phyloP scores from a whole-genome alignment of 30 jellyfish, hydroid and myxozoan genomes.

The Chrysaora quinquecirrha region DNA sequence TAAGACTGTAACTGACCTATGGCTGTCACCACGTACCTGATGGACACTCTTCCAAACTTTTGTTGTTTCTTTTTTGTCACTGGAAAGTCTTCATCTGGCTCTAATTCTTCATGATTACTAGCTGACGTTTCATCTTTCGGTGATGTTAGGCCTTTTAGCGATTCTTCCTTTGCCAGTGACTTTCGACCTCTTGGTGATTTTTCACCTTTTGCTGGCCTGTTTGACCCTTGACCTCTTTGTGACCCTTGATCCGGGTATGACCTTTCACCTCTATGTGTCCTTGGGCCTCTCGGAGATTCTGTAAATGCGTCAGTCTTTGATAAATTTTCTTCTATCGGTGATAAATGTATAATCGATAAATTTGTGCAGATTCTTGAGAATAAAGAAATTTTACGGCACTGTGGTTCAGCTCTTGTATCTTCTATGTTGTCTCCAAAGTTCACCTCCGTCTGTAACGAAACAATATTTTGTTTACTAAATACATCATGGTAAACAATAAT shows the following conservation, averaged over 20 bases:
- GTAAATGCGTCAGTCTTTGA: neutral
- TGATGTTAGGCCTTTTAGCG: neutral
- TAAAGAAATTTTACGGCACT: neutral
- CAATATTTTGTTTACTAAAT: too few species aligned
- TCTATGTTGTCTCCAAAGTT: conserved; percentile 8
- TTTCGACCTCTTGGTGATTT: conserved; percentile 18
- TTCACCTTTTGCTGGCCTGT: neutral
- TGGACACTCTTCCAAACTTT: conserved; percentile 20
- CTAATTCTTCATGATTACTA: too few species aligned
- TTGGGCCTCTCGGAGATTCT: conserved; percentile 3
- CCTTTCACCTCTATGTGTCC: neutral
- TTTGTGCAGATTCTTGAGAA: conserved; percentile 44
- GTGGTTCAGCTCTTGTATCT: neutral
- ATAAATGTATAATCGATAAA: conserved; percentile 32
- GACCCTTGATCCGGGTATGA: neutral
- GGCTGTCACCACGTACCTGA: too few species aligned
- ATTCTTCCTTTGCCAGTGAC: neutral
- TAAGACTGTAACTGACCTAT: too few species aligned
- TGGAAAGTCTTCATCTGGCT: neutral
- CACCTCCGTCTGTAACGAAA: conserved; percentile 29
- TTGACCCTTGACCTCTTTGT: neutral
- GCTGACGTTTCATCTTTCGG: neutral
- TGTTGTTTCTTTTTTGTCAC: neutral
- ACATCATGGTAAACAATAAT: too few species aligned
- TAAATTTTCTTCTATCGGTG: conserved; percentile 18